Base-by-base conservation (phyloP, 2,888 invertebrate genomes). In the Tridacna crocea region DNA sequence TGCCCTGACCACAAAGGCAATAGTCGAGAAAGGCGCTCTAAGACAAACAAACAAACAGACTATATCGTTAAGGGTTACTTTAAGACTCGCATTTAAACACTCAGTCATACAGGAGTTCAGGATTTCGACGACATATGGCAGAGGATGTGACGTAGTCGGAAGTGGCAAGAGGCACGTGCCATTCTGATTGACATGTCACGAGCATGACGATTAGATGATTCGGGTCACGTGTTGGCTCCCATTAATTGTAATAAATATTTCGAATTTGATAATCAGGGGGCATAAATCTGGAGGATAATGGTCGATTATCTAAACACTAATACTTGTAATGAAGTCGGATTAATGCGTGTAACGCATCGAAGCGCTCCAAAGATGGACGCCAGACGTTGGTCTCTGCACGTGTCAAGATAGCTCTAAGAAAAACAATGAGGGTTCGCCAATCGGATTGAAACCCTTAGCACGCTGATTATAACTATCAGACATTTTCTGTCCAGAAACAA, bases 91-190 rank as follows among this genome's bases (percentile, higher is more conserved):
- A 36, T 8, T 36, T 4, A 36, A 36, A 36, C 36, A 36, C 36
- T 36, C 36, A 8, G 36, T 36, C 36, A 36, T 4, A 8, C 36
- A 4, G 36, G 36, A 36, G 36, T 36, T 36, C 36, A 8, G 36
- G 36, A 36, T 19, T 66, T 46, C 19, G 66, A 51, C 70, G 75
- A 68, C 76, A 77, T 77, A 77, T 77, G 76, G 76, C 68, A 27
- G 27, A 58, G 66, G 68, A 74, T 22, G 47, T 36, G 60, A 61
- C 74, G 47, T 48, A n/a, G 61, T 61, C 46, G 74, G 58, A 74
- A 24, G 26, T 60, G 74, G 24, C 74, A 74, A 22, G 74, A 46
- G 74, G 22, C 74, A 60, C 74, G 47, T 36, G 61, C 22, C 74
- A 61, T 61, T 15, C 61, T 17, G n/a, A 61, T 74, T n/a, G 46